Conservation (phyloP, 2,113 vertebrate genomes). For the Elephantulus edwardii region DNA sequence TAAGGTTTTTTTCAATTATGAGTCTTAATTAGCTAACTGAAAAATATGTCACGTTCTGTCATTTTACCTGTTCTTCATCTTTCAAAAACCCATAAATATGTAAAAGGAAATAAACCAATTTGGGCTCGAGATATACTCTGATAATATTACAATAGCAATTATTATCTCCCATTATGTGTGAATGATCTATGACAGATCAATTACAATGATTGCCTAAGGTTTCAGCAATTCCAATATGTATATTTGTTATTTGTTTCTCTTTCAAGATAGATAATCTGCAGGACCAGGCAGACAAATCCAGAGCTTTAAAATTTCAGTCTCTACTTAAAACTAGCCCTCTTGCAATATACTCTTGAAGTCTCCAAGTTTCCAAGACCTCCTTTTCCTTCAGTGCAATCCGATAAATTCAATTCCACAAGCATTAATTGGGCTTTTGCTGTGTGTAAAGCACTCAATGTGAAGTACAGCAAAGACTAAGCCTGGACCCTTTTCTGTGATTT, state of each 20-base stretch:
- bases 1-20: conserved; percentile 30
- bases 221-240: background rate
- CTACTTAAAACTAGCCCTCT: conserved; percentile 43
- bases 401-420: conserved; percentile 51
- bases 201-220: background rate
- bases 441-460: conserved; percentile 43
- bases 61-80: conserved; percentile 24
- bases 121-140: background rate
- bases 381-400: conserved; percentile 55
- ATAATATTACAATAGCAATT: background rate
- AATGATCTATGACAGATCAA: background rate
- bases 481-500: background rate
- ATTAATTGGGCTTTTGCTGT: conserved; percentile 60
- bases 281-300: conserved; percentile 44
- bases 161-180: background rate
- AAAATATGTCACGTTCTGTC: background rate
- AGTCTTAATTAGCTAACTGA: conserved; percentile 23
- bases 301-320: conserved; percentile 57
- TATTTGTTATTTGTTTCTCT: conserved; percentile 18
- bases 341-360: conserved; percentile 31
- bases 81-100: conserved; percentile 28
- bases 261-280: background rate
- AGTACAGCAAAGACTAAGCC: conserved; percentile 35
- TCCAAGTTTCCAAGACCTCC: conserved; percentile 28
- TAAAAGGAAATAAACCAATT: conserved; percentile 27